Percentiles rank a stretch among this genome's conserved stretches.
phyloP scores from a whole-genome alignment of 1,140 invertebrate genomes.

The Hycleus phaleratus region DNA sequence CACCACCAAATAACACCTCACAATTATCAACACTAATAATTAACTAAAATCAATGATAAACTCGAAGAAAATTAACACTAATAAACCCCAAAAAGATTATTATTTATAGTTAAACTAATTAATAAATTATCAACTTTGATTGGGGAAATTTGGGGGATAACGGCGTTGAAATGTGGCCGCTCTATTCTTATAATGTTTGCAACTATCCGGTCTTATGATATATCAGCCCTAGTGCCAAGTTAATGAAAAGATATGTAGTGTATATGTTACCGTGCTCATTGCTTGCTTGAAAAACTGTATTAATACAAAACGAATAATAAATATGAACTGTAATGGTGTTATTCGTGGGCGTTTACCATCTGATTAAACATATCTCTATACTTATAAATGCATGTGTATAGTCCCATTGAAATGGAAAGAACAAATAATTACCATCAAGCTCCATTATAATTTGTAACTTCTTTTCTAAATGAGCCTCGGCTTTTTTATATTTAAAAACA shows the following conservation, averaged over 20 bases:
- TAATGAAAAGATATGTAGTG: slow-evolving; percentile 39
- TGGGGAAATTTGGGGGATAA: too few species aligned
- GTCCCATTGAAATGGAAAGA: not conserved
- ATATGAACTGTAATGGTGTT: slow-evolving; percentile 27
- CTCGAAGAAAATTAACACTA: too few species aligned
- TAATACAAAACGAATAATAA: slow-evolving; percentile 34
- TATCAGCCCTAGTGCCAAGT: slow-evolving; percentile 29
- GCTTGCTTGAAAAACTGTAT: slow-evolving; percentile 26
- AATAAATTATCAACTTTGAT: too few species aligned
- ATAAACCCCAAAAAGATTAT: too few species aligned
- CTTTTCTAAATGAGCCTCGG: not conserved
- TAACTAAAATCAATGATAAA: too few species aligned
- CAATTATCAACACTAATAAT: too few species aligned
- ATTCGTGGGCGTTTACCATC: slow-evolving; percentile 30
- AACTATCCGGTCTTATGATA: slow-evolving; percentile 32
- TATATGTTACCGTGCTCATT: slow-evolving; percentile 26
- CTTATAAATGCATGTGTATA: too few species aligned
- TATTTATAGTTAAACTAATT: too few species aligned
- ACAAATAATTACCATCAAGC: slow-evolving; percentile 27
- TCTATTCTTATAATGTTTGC: slow-evolving; percentile 6
- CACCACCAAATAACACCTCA: too few species aligned
- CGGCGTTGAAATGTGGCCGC: slow-evolving; percentile 1
- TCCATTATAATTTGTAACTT: slow-evolving; percentile 30
- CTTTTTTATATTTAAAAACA: not conserved
- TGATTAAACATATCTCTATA: slow-evolving; percentile 25